A percentile compares a stretch with the other conserved stretches of the same genome.
These are phyloP conservation scores for Mastomys coucha DNA, from an alignment of 2,113 vertebrate genomes.

Conservation along the genomic window DNA sequence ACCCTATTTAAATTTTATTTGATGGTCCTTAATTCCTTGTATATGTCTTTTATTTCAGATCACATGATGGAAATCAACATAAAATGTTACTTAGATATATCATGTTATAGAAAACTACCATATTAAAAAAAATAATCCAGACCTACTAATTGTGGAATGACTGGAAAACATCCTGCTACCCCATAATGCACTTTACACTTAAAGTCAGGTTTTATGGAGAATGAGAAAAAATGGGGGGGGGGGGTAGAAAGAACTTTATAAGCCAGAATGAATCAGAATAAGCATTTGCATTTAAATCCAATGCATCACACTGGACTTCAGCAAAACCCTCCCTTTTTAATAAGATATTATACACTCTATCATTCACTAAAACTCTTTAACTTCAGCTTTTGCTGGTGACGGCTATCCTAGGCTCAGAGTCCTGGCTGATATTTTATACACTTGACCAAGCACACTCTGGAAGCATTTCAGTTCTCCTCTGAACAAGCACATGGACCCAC, in stretches of 20 bases:
- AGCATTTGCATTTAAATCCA: constrained; percentile 70
- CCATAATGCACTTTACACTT: neutral
- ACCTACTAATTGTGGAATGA: constrained; percentile 9
- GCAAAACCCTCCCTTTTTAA: constrained; percentile 72
- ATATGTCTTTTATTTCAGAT: constrained; percentile 29
- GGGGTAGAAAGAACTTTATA: constrained; percentile 12
- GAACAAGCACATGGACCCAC: neutral
- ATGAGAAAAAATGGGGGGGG: neutral
- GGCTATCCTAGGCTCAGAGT: constrained; percentile 68
- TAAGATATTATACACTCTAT: constrained; percentile 63
- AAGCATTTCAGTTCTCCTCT: constrained; percentile 46
- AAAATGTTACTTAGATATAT: neutral
- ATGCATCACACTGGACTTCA: constrained; percentile 70
- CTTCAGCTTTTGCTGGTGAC: constrained; percentile 73
- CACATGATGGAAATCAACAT: neutral
- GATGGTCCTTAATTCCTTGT: neutral
- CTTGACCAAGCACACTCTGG: constrained; percentile 34
- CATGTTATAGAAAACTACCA: neutral
- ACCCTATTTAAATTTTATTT: too few relatives aligned
- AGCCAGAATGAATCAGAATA: neutral
- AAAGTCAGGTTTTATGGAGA: neutral
- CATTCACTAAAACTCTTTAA: constrained; percentile 53
- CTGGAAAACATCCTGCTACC: neutral
- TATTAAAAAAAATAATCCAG: neutral
- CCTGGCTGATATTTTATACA: constrained; percentile 70